phyloP scores from a whole-genome alignment of 2,113 vertebrate species.

The Megaceryle maxima region DNA sequence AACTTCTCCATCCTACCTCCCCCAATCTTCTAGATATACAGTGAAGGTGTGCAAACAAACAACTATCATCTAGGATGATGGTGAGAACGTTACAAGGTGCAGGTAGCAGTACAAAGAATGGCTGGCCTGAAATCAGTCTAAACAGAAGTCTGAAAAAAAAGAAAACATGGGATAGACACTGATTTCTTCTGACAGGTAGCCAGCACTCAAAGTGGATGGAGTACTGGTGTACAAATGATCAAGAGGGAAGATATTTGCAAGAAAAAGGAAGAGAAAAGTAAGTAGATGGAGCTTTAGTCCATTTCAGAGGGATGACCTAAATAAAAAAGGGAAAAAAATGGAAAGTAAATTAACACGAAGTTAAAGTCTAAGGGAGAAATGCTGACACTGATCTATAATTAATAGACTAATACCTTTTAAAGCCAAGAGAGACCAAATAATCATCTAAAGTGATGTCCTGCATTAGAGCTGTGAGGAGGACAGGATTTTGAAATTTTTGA shows the following conservation, averaged over 20 bases:
- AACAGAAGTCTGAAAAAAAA: not conserved
- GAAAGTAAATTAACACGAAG: conserved; percentile 14
- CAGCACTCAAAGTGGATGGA: not conserved
- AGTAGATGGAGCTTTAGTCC: not conserved
- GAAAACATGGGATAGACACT: not conserved
- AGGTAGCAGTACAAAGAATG: not conserved
- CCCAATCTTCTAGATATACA: not conserved
- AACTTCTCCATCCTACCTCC: not conserved
- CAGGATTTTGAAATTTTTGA: not conserved
- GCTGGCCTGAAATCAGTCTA: not conserved
- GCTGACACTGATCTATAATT: not conserved
- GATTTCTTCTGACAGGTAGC: not conserved
- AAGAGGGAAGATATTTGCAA: not conserved
- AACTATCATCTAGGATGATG: not conserved
- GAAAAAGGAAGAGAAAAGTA: not conserved
- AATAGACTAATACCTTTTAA: conserved; percentile 11
- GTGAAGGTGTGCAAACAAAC: not conserved
- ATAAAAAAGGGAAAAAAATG: not conserved
- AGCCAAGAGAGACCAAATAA: not conserved
- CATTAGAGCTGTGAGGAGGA: not conserved
- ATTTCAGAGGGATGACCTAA: not conserved
- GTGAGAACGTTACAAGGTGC: not conserved
- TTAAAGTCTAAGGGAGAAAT: not conserved
- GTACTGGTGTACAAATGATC: not conserved
- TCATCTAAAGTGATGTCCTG: not conserved